Evolutionary conservation across 2,113 vertebrate genomes (phyloP), one percentile per base, ranked within the genome.

Genomic region (Sturnira hondurensis): DNA sequence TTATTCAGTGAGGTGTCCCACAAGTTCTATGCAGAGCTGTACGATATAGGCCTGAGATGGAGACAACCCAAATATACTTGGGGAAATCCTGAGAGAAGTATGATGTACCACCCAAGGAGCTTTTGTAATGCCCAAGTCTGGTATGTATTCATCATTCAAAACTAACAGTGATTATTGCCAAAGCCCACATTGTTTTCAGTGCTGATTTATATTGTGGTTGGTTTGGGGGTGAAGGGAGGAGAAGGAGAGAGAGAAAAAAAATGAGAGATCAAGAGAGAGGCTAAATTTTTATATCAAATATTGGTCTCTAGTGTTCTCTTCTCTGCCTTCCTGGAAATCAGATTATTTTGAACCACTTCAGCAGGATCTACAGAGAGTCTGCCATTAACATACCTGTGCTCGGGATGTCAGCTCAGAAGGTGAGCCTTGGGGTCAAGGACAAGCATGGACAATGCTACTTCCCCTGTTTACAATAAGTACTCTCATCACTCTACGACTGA

Each of bases 201-300:
- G 58, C 88, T 98, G 98, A 98, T 98, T 98, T 98, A 98, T 98
- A 96, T 36, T 98, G 98, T 93, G 98, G 98, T 97, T 97, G 97
- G 93, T 94, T 90, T 78, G 67, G 71, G 94, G 20, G 73, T 70
- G 11, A 20, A 74, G 54, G 52, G 68, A 95, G 36, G 19, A 74
- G 68, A 52, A 70, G 73, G 54, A 92, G 47, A 65, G 78, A 76
- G 43, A 95, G 54, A 56, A 45, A 88, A 41, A 91, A 94, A 85
- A 78, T n/a, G 68, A 89, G 68, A 94, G 45, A 87, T 70, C 16
- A 61, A 97, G 96, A 95, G 52, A 84, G 54, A 8, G 73, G 92
- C 96, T 96, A 63, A 91, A 96, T 94, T 97, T 97, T 97, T 76
- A 95, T 86, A 96, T 36, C 93, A 94, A 97, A 96, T 97, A 83